Evolutionary conservation across 2,797 vertebrate genomes (phyloP), one percentile per base, ranked within the genome.

Genomic region (Clarias platycephalus): DNA sequence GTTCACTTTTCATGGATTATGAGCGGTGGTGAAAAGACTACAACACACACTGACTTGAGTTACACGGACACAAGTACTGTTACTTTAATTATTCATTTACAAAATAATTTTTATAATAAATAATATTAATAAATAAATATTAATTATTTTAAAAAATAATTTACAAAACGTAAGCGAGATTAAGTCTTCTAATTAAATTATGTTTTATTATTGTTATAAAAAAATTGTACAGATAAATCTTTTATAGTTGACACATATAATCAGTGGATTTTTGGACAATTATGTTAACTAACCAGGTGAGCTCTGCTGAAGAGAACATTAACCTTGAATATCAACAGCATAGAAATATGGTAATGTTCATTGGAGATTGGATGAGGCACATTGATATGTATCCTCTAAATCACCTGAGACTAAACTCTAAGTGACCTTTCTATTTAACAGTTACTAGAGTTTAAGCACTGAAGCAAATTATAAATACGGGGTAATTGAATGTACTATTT

Each of bases 1-100:
- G 37, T 88, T 83, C 72, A 70, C 66, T 16, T 40, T 78, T 26
- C 34, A 26, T 76, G 74, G 26, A 58, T 78, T 62, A 15, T 31
- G 15, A 53, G 7, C 62, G n/a, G n/a, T 22, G 9, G n/a, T 64
- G 34, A n/a, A 49, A 28, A 80, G 16, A 44, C 13, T 44, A 22
- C 1, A 6, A 66, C 66, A 20, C 9, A 34, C 2, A n/a, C 31
- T 15, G 10, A 77, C 10, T n/a, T 60, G 1, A 78, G 7, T 5
- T 20, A 44, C 37, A 37, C 37, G 3, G 5, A 40, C 37, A 40
- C 37, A 49, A 49, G 15, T 8, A 37, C 31, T 60, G 55, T 28
- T 64, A 10, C 13, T 63, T 13, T 63, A 5, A 44, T 26, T 77
- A 16, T 79, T 26, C 2, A 63, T 40, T 28, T 49, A 49, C 49